Evolutionary conservation across 2,888 invertebrate species (phyloP).

Genomic region (Malachius bipustulatus): DNA sequence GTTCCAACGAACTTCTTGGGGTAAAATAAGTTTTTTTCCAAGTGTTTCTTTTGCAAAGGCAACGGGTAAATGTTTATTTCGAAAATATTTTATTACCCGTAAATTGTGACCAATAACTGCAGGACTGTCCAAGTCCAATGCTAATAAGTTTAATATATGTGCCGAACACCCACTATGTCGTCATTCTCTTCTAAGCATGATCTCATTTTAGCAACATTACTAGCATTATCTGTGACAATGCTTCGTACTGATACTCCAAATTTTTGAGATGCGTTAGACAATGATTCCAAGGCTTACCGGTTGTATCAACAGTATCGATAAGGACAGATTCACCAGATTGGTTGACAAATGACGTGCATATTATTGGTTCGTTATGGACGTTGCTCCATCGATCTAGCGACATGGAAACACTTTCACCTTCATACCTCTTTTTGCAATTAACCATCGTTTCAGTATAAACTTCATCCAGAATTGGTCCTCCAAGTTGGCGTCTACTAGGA

Average conservation of each 20-base stretch:
- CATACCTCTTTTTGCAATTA: too few relatives aligned
- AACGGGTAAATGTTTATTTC: conserved; percentile 16
- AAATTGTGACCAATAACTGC: conserved; percentile 12
- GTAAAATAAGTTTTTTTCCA: conserved; percentile 15
- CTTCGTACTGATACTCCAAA: too few relatives aligned
- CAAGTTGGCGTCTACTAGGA: too few relatives aligned
- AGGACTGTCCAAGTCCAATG: conserved; percentile 14
- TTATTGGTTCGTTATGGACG: conserved; percentile 3
- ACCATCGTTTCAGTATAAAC: too few relatives aligned
- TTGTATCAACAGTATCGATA: background rate
- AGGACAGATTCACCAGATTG: background rate
- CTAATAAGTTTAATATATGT: conserved; percentile 16
- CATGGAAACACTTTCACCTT: too few relatives aligned
- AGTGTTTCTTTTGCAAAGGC: conserved; percentile 13
- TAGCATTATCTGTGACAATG: too few relatives aligned
- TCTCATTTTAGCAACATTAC: conserved; percentile 4
- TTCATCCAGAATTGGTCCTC: too few relatives aligned
- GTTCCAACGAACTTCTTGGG: conserved; percentile 15
- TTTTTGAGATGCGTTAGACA: conserved; percentile 8
- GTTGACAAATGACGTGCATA: conserved; percentile 3
- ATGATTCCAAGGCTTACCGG: conserved; percentile 3
- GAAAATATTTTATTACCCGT: conserved; percentile 16
- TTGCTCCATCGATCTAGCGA: background rate
- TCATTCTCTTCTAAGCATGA: too few relatives aligned
- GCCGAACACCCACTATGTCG: conserved; percentile 6